Conservation (phyloP, 2,888 invertebrate genomes). For the Thumatha senex region DNA sequence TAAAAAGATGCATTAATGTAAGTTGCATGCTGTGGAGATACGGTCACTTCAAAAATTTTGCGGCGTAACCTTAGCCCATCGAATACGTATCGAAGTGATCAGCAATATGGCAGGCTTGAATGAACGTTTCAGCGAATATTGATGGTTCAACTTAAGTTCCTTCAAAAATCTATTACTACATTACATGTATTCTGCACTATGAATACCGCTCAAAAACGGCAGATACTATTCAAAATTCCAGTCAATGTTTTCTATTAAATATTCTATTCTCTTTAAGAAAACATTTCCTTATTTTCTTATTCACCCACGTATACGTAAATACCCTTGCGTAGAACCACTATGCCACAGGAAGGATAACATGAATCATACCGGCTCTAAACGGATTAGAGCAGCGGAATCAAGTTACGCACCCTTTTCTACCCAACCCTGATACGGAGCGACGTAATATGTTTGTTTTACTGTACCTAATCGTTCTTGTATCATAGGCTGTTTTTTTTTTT, state of each 20-base stretch:
- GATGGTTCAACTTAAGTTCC: no score
- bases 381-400: slow-evolving; percentile 72
- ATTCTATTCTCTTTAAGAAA: neutral
- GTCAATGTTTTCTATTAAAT: neutral
- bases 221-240: no score
- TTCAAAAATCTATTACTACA: no score
- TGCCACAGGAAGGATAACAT: slow-evolving; percentile 52
- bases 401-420: slow-evolving; percentile 75
- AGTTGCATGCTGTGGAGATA: no score
- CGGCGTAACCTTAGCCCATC: no score
- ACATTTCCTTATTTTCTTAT: neutral
- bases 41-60: no score
- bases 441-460: slow-evolving; percentile 48
- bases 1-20: no score
- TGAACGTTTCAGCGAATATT: no score
- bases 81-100: no score
- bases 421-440: slow-evolving; percentile 63
- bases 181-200: neutral
- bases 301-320: neutral
- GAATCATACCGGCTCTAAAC: slow-evolving; percentile 75
- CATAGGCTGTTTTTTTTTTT: neutral
- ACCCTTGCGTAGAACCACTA: slow-evolving; percentile 22
- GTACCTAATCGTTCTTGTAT: slow-evolving; percentile 48
- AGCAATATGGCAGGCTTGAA: no score
- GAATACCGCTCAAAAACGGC: no score